phyloP scores from a whole-genome alignment of 1,140 invertebrate genomes.

The Drosophila suzukii region DNA sequence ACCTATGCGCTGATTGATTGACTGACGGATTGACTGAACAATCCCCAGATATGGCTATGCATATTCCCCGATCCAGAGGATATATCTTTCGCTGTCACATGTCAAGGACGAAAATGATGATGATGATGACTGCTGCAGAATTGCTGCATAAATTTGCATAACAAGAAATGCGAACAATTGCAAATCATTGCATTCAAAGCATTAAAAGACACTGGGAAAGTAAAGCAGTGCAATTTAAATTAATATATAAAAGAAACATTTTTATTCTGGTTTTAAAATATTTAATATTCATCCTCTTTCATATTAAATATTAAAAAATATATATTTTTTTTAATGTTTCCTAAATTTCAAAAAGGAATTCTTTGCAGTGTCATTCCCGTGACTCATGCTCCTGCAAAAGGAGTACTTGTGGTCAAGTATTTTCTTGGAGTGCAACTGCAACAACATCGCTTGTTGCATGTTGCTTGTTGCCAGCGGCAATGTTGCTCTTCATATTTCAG shows the following conservation, averaged over 20 bases:
- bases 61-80: constrained; percentile 3
- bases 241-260: too few species aligned
- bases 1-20: constrained; percentile 21
- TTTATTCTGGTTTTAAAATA: too few species aligned
- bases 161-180: constrained; percentile 50
- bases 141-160: constrained; percentile 59
- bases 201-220: background rate
- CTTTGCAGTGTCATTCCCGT: background rate
- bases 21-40: constrained; percentile 24
- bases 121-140: constrained; percentile 8
- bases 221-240: background rate
- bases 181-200: constrained; percentile 16
- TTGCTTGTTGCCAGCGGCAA: constrained; percentile 25
- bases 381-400: constrained; percentile 2
- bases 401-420: background rate
- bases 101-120: constrained; percentile 47
- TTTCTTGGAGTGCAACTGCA: constrained; percentile 16
- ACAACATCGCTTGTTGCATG: constrained; percentile 27
- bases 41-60: background rate
- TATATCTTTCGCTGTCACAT: constrained; percentile 20
- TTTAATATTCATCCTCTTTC: too few species aligned
- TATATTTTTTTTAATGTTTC: too few species aligned
- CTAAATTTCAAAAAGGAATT: background rate
- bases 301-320: too few species aligned
- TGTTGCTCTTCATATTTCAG: constrained; percentile 61